Evolutionary conservation across 1,140 invertebrate genomes (phyloP).

Genomic region (Phortica variegata): DNA sequence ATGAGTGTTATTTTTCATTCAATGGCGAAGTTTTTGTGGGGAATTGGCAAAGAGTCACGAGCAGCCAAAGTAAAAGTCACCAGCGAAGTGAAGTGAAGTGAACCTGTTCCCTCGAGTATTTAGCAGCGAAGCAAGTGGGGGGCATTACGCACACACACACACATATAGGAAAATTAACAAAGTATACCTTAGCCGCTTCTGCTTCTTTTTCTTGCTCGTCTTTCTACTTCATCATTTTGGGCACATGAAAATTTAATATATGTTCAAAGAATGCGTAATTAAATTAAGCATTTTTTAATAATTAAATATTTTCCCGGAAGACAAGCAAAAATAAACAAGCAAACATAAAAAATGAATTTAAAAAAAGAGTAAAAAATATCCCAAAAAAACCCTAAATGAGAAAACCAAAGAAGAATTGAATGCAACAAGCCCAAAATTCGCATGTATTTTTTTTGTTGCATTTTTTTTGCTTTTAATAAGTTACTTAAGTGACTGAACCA

Average conservation of each 20-base stretch:
- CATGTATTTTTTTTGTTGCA: neutral
- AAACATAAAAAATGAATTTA: too few species aligned
- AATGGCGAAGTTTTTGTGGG: conserved; percentile 31
- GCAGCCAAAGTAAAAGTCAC: conserved; percentile 29
- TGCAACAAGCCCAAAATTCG: too few species aligned
- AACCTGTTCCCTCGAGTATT: conserved; percentile 17
- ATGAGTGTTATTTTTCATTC: conserved; percentile 52
- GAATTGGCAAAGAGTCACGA: neutral
- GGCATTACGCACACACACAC: conserved; percentile 10
- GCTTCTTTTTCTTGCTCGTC: neutral
- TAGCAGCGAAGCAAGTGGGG: conserved; percentile 34
- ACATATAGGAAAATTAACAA: neutral
- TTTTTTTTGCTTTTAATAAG: neutral
- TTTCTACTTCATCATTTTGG: neutral
- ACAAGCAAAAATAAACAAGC: too few species aligned
- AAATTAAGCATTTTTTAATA: conserved; percentile 42
- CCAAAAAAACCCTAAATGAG: too few species aligned
- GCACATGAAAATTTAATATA: conserved; percentile 44
- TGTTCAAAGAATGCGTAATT: conserved; percentile 52
- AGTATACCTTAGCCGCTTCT: neutral
- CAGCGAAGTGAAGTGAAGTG: conserved; percentile 42
- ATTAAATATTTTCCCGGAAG: too few species aligned
- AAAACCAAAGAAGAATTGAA: too few species aligned
- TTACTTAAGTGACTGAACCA: too few species aligned
- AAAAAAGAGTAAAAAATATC: too few species aligned